These are phyloP conservation scores for Microctonus aethiopoides DNA, from an alignment of 2,888 invertebrate species.

Conservation along the genomic window DNA sequence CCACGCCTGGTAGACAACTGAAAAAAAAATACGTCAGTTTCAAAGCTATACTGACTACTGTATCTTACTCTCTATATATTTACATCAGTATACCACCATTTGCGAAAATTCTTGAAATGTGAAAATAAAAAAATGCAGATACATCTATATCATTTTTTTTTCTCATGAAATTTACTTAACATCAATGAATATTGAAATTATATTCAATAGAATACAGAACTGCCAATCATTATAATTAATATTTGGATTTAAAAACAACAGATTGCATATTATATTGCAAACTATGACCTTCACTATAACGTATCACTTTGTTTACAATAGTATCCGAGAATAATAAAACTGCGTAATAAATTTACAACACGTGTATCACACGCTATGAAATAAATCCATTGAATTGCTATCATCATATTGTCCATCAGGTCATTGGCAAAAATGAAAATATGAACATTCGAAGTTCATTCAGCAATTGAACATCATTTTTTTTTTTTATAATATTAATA, in stretches of 20 bases:
- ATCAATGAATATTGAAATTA: not conserved
- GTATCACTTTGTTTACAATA: conserved; percentile 29
- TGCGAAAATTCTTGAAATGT: not conserved
- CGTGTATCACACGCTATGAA: not conserved
- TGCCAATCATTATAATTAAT: no score
- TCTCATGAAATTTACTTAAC: no score
- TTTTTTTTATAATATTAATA: no score
- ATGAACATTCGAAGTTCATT: no score
- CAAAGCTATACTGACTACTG: not conserved
- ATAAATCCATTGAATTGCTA: not conserved
- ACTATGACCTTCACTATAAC: conserved; percentile 18
- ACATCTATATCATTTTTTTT: not conserved
- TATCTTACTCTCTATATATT: not conserved
- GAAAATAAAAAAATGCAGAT: not conserved
- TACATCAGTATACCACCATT: not conserved
- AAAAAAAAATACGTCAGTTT: not conserved
- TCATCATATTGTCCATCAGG: not conserved
- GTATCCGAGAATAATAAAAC: conserved; percentile 4
- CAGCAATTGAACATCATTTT: no score
- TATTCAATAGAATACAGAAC: no score
- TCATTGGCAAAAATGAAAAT: not conserved
- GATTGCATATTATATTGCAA: conserved; percentile 26
- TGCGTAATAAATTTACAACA: conserved; percentile 8
- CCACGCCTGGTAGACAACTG: not conserved
- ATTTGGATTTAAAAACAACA: conserved; percentile 6